Evolutionary conservation across 2,888 invertebrate genomes (phyloP), one percentile per base, ranked within the genome.

Genomic region (Orchesella flavescens): DNA sequence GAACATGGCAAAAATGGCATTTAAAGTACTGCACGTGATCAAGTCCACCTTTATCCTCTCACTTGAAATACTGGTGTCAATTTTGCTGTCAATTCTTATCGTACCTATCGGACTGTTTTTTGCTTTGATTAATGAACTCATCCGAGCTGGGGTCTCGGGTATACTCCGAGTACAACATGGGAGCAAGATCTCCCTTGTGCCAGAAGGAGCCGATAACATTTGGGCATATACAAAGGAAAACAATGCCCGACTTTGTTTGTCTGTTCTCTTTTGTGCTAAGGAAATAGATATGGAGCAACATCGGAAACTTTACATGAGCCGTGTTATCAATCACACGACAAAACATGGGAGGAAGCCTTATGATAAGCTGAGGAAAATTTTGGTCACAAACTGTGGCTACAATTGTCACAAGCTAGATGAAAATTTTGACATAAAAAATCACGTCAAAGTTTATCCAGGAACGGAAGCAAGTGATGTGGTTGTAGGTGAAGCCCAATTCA

Each of bases 161-260:
- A 66, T 84, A n/a, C 72, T 87, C 3, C 49, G 65, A 24, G n/a
- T 84, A 3, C 21, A 75, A 21, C 57, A 57, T 59, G 61, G 69
- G 9, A n/a, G 46, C 7, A 79, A 68, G 61, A 61, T 85, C 17
- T 24, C 46, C 46, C 68, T 87, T 12, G 73, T 82, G 15, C 21
- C 73, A 3, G 85, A 86, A 46, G 87, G 87, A 15, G 79, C 87
- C 0, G 87, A 87, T 59, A 83, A 82, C 44, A 78, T 86, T 46
- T 87, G 87, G 87, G 73, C 83, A 7, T 87, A 79, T 77, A 49
- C 80, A 23, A 87, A 86, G 49, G 55, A 66, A n/a, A 85, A 86
- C 53, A 87, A 87, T 63, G 82, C 74, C n/a, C 66, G 87, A 63
- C 84, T 83, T 13, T 83, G 84, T 23, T 46, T 87, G 46, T 74